Evolutionary conservation across 2,113 vertebrate species (phyloP).

Genomic region (Calonectris borealis): DNA sequence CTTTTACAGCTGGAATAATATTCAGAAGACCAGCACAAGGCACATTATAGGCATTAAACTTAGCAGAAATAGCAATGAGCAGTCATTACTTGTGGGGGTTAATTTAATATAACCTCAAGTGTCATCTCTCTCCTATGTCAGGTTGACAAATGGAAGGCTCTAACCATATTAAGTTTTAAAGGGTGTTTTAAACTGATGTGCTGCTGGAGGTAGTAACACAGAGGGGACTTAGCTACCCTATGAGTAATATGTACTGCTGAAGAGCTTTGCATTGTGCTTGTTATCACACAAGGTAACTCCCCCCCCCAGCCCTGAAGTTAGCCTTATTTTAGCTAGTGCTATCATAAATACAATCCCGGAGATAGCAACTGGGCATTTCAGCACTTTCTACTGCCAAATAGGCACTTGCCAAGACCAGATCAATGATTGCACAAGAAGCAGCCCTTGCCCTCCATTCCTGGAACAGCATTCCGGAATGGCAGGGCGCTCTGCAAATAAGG

Average conservation of each 20-base stretch:
- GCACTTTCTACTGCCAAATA: conserved; percentile 12
- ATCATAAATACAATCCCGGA: neutral
- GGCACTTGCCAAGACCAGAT: conserved; percentile 30
- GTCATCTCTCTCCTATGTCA: neutral
- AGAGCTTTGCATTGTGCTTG: neutral
- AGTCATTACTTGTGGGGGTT: neutral
- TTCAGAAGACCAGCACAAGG: neutral
- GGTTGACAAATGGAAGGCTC: neutral
- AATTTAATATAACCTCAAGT: neutral
- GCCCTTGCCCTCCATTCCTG: conserved; percentile 7
- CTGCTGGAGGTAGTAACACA: conserved; percentile 26
- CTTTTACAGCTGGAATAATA: neutral
- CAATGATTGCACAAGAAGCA: conserved; percentile 51
- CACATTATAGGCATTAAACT: neutral
- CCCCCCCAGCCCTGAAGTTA: neutral
- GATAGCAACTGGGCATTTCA: conserved; percentile 9
- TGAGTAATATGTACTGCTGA: neutral
- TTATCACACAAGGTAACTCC: neutral
- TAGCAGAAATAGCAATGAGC: neutral
- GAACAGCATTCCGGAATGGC: neutral
- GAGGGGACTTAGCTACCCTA: neutral
- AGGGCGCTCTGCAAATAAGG: conserved; percentile 28
- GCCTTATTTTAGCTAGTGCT: neutral
- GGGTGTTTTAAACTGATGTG: neutral
- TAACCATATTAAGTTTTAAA: neutral